Conservation (phyloP, 2,888 invertebrate genomes). For the Megaustenia siamemsis region DNA sequence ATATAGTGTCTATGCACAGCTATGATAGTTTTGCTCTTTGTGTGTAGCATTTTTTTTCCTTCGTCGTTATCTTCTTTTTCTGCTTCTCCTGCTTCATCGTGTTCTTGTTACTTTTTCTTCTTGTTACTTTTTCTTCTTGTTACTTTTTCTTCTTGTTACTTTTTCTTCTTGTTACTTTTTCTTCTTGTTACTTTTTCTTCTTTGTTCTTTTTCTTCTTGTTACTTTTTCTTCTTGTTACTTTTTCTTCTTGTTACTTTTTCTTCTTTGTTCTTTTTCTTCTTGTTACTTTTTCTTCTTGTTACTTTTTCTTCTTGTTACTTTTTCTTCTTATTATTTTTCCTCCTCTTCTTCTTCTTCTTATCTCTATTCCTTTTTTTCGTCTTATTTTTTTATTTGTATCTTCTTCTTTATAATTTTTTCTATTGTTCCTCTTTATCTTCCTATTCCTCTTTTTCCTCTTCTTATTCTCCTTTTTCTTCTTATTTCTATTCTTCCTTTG, state of each 20-base stretch:
- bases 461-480: too few relatives aligned
- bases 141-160: neutral
- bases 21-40: too few relatives aligned
- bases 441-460: too few relatives aligned
- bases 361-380: neutral
- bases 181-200: neutral
- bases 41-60: too few relatives aligned
- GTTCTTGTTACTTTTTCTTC: neutral
- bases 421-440: too few relatives aligned
- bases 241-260: neutral
- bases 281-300: too few relatives aligned
- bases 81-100: neutral
- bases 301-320: too few relatives aligned
- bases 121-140: neutral
- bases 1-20: too few relatives aligned
- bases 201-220: too few relatives aligned
- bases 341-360: neutral
- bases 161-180: neutral
- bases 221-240: neutral
- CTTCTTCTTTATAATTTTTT: too few relatives aligned
- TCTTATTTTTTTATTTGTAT: neutral
- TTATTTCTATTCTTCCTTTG: too few relatives aligned
- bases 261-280: neutral
- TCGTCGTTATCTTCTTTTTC: too few relatives aligned
- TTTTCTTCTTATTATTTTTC: neutral